These are phyloP conservation scores for Empis stercorea DNA, from an alignment of 2,888 invertebrate species.

Conservation along the genomic window DNA sequence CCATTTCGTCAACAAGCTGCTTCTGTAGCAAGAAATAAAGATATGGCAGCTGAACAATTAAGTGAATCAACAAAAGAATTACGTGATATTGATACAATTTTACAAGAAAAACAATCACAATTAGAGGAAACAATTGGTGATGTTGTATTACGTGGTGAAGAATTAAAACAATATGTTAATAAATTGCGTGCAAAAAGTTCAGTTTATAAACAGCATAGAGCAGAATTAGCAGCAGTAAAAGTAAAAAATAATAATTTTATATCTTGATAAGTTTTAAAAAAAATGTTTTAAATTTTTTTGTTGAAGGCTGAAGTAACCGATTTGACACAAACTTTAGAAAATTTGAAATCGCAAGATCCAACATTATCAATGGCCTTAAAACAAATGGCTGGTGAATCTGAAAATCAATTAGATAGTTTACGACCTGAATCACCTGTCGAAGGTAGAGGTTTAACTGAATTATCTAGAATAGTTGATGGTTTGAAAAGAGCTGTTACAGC, in stretches of 20 bases:
- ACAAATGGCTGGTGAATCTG: slow-evolving; percentile 9
- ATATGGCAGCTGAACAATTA: slow-evolving; percentile 54
- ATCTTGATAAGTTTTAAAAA: slow-evolving; percentile 4
- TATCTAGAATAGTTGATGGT: slow-evolving; percentile 15
- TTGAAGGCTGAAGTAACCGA: slow-evolving; percentile 68
- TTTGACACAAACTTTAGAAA: slow-evolving; percentile 59
- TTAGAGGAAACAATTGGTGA: slow-evolving; percentile 47
- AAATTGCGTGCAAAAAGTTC: slow-evolving; percentile 68
- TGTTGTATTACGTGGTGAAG: slow-evolving; percentile 62
- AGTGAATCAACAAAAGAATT: slow-evolving; percentile 51
- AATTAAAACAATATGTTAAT: slow-evolving; percentile 74
- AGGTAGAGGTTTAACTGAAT: slow-evolving; percentile 13
- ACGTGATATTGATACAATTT: slow-evolving; percentile 45
- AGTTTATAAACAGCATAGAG: slow-evolving; percentile 66
- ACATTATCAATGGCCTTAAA: slow-evolving; percentile 41
- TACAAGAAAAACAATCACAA: slow-evolving; percentile 42
- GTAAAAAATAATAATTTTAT: slow-evolving; percentile 20
- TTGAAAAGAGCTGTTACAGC: slow-evolving; percentile 12
- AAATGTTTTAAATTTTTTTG: slow-evolving; percentile 4
- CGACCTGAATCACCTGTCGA: slow-evolving; percentile 9
- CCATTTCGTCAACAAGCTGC: slow-evolving; percentile 77
- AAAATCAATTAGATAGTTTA: slow-evolving; percentile 3
- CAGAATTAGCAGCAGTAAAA: slow-evolving; percentile 60
- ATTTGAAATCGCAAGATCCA: slow-evolving; percentile 48
- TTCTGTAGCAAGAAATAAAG: slow-evolving; percentile 68